Evolutionary conservation across 2,797 vertebrate species (phyloP).

Genomic region (Naso thynnoides): DNA sequence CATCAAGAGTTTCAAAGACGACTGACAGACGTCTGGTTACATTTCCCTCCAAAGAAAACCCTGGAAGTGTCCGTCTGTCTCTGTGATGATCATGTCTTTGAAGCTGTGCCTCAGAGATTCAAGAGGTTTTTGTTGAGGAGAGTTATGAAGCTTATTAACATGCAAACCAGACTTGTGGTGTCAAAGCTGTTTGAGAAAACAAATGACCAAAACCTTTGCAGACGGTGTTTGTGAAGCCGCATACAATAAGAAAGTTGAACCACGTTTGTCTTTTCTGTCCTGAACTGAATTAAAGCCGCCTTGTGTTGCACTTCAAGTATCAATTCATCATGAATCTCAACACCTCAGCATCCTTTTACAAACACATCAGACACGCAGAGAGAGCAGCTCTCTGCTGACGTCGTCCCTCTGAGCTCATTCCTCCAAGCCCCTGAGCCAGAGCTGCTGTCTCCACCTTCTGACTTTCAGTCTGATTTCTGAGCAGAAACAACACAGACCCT

Average conservation of each 20-base stretch:
- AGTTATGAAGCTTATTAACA: conserved; percentile 48
- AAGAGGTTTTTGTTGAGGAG: conserved; percentile 31
- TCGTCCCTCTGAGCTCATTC: neutral
- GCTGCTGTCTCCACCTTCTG: neutral
- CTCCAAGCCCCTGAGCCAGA: conserved; percentile 1
- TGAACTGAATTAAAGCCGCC: conserved; percentile 10
- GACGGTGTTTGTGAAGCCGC: neutral
- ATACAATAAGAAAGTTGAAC: neutral
- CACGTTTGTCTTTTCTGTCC: conserved; percentile 6
- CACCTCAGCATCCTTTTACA: neutral
- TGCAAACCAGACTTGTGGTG: conserved; percentile 28
- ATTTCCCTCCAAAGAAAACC: conserved; percentile 20
- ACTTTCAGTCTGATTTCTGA: neutral
- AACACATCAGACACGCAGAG: neutral
- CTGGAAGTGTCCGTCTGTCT: no score
- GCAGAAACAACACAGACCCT: conserved; percentile 8
- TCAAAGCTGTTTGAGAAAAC: conserved; percentile 35
- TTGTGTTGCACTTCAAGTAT: neutral
- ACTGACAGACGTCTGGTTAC: neutral
- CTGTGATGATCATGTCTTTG: neutral
- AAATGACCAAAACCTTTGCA: conserved; percentile 27
- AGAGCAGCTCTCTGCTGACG: neutral
- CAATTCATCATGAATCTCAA: neutral
- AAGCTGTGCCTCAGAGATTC: conserved; percentile 29
- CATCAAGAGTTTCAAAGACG: neutral